Conservation (phyloP, 2,797 vertebrate species). For the Eidolon dupreanum region DNA sequence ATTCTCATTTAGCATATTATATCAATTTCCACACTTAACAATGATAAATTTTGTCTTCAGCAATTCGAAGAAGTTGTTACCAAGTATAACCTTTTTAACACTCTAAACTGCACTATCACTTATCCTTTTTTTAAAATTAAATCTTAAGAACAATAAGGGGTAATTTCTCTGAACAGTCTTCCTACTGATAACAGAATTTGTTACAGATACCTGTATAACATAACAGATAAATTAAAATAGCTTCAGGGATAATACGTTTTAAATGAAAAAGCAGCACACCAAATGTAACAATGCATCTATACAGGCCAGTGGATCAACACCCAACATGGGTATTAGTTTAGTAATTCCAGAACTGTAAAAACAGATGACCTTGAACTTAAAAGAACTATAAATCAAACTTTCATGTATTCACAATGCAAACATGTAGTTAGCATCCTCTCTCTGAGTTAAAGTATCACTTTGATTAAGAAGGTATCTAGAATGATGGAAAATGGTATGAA, state of each 20-base stretch:
- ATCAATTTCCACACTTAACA: slow-evolving; percentile 14
- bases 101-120: neutral
- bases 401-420: neutral
- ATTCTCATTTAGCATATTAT: slow-evolving; percentile 35
- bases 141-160: neutral
- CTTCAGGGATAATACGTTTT: neutral
- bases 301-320: neutral
- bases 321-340: neutral
- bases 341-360: neutral
- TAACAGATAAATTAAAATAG: neutral
- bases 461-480: neutral
- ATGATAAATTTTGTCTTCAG: slow-evolving; percentile 12
- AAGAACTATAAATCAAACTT: neutral
- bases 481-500: neutral
- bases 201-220: neutral
- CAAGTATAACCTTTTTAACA: slow-evolving; percentile 46
- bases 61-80: slow-evolving; percentile 45
- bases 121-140: slow-evolving; percentile 23
- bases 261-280: neutral
- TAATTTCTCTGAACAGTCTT: slow-evolving; percentile 8
- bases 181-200: neutral
- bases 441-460: neutral
- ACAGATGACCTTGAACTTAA: neutral
- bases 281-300: neutral
- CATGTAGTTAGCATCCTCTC: neutral